Conservation (phyloP, 2,888 invertebrate genomes). For the Drosophila macrospina region DNA sequence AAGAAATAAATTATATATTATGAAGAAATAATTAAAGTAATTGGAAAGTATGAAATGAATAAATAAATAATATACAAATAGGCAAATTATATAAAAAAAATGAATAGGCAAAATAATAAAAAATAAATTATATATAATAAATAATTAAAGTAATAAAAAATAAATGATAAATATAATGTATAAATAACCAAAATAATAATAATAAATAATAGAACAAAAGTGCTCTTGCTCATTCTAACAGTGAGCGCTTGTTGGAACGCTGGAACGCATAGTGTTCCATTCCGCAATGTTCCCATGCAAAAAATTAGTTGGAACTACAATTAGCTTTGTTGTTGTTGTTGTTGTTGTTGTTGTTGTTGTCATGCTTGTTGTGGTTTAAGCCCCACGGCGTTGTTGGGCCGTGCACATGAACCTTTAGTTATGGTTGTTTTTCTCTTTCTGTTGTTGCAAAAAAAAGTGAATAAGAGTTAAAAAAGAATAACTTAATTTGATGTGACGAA, state of each 20-base stretch:
- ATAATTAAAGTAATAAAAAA: background rate
- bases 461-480: constrained; percentile 5
- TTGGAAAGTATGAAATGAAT: too few species aligned
- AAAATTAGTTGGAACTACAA: constrained; percentile 29
- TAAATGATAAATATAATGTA: background rate
- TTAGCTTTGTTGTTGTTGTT: constrained; percentile 36
- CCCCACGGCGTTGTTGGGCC: constrained; percentile 43
- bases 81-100: background rate
- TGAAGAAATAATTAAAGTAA: background rate
- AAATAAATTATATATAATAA: background rate
- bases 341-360: constrained; percentile 32
- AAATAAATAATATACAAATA: too few species aligned
- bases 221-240: background rate
- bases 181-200: background rate
- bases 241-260: background rate
- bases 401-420: constrained; percentile 71
- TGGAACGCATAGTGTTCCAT: constrained; percentile 53
- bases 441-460: constrained; percentile 26
- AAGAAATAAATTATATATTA: background rate
- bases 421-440: constrained; percentile 28
- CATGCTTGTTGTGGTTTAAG: constrained; percentile 27
- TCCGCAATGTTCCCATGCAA: constrained; percentile 49
- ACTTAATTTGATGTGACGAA: constrained; percentile 29
- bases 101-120: background rate
- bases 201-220: too few species aligned